These are phyloP conservation scores for Hystrix cristata DNA, from an alignment of 2,113 vertebrate species.

Conservation along the genomic window DNA sequence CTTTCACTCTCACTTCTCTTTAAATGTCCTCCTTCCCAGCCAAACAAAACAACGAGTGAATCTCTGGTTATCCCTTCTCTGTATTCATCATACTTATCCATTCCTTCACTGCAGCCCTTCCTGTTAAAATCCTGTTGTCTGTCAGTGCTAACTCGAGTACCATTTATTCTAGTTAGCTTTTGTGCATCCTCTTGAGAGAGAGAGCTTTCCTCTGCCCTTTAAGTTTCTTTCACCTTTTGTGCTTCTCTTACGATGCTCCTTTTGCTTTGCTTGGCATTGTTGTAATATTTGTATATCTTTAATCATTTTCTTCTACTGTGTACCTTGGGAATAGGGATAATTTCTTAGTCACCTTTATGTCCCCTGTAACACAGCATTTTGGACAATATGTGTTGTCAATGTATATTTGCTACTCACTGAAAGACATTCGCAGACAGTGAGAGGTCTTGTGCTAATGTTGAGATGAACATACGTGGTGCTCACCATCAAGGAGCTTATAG, in stretches of 20 bases:
- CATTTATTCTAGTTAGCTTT: neutral
- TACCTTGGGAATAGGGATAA: neutral
- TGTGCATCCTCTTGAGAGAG: neutral
- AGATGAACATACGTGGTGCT: neutral
- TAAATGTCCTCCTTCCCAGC: neutral
- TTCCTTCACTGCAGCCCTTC: neutral
- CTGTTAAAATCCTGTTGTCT: neutral
- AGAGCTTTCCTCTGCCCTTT: neutral
- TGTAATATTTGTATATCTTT: neutral
- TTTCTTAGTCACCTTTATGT: neutral
- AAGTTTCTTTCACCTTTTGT: neutral
- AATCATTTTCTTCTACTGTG: neutral
- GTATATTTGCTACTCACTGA: neutral
- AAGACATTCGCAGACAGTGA: neutral
- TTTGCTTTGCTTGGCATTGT: neutral
- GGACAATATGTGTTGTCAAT: neutral
- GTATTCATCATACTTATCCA: neutral
- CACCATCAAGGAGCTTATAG: neutral
- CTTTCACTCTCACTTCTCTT: neutral
- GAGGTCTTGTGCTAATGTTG: neutral
- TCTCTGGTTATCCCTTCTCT: neutral
- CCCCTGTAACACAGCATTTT: neutral
- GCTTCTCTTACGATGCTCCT: neutral
- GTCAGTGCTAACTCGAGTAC: neutral
- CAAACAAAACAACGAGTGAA: neutral